Conservation (phyloP, 2,888 invertebrate species). For the Eristalis pertinax region DNA sequence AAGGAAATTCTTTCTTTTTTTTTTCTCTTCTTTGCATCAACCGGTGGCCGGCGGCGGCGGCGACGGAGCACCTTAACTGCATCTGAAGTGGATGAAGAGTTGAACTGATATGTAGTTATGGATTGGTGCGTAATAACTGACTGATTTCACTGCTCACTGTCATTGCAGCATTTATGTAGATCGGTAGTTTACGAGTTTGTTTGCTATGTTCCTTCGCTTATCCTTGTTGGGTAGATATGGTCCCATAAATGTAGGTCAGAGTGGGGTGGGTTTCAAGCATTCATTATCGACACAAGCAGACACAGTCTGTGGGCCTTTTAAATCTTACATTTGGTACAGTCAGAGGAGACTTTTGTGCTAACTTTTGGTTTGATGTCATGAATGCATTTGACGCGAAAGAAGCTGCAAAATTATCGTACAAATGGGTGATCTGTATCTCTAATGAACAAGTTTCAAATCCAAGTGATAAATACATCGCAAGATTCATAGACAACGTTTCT, state of each 20-base stretch:
- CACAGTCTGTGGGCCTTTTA: too few species aligned
- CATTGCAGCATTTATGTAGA: not conserved
- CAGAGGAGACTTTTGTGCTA: too few species aligned
- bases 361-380: too few species aligned
- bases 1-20: constrained; percentile 35
- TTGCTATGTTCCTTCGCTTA: not conserved
- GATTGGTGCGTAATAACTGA: constrained; percentile 1
- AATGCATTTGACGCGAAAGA: too few species aligned
- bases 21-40: constrained; percentile 32
- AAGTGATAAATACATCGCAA: too few species aligned
- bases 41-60: not conserved
- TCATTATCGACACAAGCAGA: too few species aligned
- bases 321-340: too few species aligned
- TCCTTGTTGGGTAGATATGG: not conserved
- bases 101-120: not conserved
- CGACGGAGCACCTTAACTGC: constrained; percentile 12
- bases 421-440: too few species aligned
- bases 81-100: constrained; percentile 4
- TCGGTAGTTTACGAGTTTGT: not conserved
- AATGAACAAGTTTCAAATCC: too few species aligned
- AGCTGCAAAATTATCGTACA: too few species aligned
- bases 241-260: not conserved
- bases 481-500: too few species aligned
- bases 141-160: not conserved
- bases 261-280: too few species aligned